Conservation (phyloP, 2,888 invertebrate genomes). For the Acheta domesticus region DNA sequence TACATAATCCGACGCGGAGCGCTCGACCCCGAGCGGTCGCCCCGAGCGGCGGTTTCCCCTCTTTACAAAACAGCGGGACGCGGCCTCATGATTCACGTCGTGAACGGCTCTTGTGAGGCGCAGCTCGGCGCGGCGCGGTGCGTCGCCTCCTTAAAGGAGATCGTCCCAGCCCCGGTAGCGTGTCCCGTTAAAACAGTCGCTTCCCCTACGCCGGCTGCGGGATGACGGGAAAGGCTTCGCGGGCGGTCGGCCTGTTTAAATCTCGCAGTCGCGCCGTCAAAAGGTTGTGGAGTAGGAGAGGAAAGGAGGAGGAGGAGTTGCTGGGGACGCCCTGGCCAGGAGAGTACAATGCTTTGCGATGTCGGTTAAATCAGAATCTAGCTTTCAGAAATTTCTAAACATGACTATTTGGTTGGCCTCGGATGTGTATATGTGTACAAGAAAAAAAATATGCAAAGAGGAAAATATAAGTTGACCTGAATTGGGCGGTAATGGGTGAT, state of each 20-base stretch:
- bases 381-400: too few relatives aligned
- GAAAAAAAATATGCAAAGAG: too few relatives aligned
- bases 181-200: neutral
- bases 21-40: neutral
- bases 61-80: neutral
- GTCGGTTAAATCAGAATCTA: too few relatives aligned
- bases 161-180: neutral
- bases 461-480: too few relatives aligned
- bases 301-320: neutral
- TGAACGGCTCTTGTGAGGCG: neutral
- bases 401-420: too few relatives aligned
- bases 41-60: neutral
- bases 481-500: too few relatives aligned
- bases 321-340: too few relatives aligned
- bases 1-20: neutral
- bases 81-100: neutral
- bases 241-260: neutral
- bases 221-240: neutral
- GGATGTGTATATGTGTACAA: too few relatives aligned
- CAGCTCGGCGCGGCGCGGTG: neutral
- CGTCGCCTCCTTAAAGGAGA: neutral
- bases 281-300: neutral
- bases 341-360: too few relatives aligned
- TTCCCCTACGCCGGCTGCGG: neutral
- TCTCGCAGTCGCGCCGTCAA: neutral